phyloP scores from a whole-genome alignment of 2,888 invertebrate species.

The Didymodactylos carnosus region DNA sequence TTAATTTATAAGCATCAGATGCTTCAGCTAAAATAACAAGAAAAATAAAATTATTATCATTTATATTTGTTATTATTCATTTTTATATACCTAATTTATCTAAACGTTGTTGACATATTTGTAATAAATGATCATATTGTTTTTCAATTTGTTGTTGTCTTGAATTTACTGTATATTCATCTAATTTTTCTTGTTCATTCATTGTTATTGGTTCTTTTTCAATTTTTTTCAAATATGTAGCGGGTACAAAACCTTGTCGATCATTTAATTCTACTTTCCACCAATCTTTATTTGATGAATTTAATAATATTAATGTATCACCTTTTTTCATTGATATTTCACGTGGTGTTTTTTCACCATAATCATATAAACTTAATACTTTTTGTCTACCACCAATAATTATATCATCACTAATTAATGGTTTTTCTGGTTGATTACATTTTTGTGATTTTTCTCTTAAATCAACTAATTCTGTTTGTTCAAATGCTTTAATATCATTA shows the following conservation, averaged over 20 bases:
- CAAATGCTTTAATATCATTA: conserved; percentile 88
- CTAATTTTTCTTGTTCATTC: conserved; percentile 46
- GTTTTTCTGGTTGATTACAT: conserved; percentile 43
- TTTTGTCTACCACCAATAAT: conserved; percentile 42
- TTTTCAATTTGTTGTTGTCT: conserved; percentile 66
- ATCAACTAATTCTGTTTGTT: conserved; percentile 63
- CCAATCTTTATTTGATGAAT: conserved; percentile 99
- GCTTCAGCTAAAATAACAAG: conserved; percentile 42
- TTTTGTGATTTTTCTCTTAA: conserved; percentile 74
- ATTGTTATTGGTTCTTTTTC: conserved; percentile 45
- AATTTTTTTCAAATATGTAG: conserved; percentile 96
- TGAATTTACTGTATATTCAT: conserved; percentile 81
- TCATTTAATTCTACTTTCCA: conserved; percentile 99
- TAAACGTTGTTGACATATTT: conserved; percentile 67
- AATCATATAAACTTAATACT: conserved; percentile 90
- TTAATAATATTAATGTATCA: conserved; percentile 80
- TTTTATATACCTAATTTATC: conserved; percentile 70
- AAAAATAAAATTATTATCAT: too few species aligned
- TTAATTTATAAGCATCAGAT: conserved; percentile 86
- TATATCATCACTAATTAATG: not conserved
- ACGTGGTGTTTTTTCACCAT: conserved; percentile 89
- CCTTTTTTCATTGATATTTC: conserved; percentile 99
- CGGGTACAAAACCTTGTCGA: conserved; percentile 69
- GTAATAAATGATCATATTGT: conserved; percentile 62
- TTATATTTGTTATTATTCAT: too few species aligned